Percentiles rank a stretch among this genome's conserved stretches.
Evolutionary conservation across 2,113 vertebrate genomes (phyloP).

Genomic region (Microtus richardsoni): DNA sequence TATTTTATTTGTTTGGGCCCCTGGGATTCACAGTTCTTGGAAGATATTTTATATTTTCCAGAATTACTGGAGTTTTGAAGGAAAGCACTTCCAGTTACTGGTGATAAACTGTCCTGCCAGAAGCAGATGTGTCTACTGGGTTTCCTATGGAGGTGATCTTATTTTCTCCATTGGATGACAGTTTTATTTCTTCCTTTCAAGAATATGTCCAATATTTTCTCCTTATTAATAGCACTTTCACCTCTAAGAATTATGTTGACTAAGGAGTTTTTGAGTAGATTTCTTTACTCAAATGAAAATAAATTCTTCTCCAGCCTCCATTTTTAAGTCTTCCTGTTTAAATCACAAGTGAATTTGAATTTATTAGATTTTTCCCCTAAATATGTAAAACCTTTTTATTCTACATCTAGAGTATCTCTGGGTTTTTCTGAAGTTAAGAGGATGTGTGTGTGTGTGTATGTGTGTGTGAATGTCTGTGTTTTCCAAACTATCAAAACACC

Average conservation of each 20-base stretch:
- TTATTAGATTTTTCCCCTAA: background rate
- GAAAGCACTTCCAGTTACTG: slow-evolving; percentile 26
- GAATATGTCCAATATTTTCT: background rate
- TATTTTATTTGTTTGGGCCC: slow-evolving; percentile 10
- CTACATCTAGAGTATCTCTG: background rate
- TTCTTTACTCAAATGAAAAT: slow-evolving; percentile 41
- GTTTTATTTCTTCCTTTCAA: slow-evolving; percentile 58
- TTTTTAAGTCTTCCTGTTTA: background rate
- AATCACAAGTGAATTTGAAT: slow-evolving; percentile 31
- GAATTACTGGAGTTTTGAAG: background rate
- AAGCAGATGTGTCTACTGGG: background rate
- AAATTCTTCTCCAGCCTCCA: background rate
- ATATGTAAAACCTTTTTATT: background rate
- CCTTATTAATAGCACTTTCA: slow-evolving; percentile 4
- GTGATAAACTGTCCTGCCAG: background rate
- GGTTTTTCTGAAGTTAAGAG: slow-evolving; percentile 13
- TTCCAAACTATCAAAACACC: background rate
- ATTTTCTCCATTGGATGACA: slow-evolving; percentile 27
- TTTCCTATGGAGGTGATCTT: slow-evolving; percentile 22
- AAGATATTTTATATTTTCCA: slow-evolving; percentile 39
- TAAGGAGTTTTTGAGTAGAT: slow-evolving; percentile 24
- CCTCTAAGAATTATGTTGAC: slow-evolving; percentile 28
- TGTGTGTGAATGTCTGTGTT: background rate
- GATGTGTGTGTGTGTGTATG: no score
- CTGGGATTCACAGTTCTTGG: background rate